Conservation (phyloP, 2,797 vertebrate genomes). For the Sebastes iracundus region DNA sequence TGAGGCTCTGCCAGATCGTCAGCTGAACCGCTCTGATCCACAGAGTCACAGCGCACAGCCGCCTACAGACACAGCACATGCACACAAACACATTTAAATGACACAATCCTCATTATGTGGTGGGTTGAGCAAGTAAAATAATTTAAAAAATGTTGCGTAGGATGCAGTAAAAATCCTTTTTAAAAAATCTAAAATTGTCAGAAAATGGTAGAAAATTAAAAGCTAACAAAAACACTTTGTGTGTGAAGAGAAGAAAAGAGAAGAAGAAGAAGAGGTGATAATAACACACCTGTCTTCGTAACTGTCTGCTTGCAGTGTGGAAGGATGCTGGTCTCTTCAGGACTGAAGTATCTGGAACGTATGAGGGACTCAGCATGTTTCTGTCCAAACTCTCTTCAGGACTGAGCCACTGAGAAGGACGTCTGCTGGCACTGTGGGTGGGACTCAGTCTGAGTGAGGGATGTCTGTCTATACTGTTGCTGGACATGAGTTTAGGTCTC, state of each 20-base stretch:
- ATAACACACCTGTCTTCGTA: conserved; percentile 89
- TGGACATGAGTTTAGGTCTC: conserved; percentile 58
- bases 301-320: conserved; percentile 75
- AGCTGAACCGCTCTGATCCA: conserved; percentile 71
- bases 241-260: background rate
- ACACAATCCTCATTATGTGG: background rate
- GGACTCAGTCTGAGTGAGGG: conserved; percentile 63
- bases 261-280: background rate
- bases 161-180: background rate
- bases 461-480: conserved; percentile 74
- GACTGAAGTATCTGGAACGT: conserved; percentile 69
- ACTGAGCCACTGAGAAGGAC: conserved; percentile 48
- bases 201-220: background rate
- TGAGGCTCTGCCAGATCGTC: conserved; percentile 62
- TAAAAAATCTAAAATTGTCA: background rate
- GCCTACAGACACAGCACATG: conserved; percentile 56
- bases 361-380: conserved; percentile 72
- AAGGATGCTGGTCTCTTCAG: conserved; percentile 58
- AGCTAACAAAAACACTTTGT: background rate
- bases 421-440: conserved; percentile 53
- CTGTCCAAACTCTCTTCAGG: conserved; percentile 77
- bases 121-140: background rate
- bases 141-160: background rate
- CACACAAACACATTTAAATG: background rate
- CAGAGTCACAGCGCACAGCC: conserved; percentile 73